Percentiles rank a stretch among this genome's conserved stretches.
Conservation (phyloP, 2,888 invertebrate genomes). For the Phortica magna region DNA sequence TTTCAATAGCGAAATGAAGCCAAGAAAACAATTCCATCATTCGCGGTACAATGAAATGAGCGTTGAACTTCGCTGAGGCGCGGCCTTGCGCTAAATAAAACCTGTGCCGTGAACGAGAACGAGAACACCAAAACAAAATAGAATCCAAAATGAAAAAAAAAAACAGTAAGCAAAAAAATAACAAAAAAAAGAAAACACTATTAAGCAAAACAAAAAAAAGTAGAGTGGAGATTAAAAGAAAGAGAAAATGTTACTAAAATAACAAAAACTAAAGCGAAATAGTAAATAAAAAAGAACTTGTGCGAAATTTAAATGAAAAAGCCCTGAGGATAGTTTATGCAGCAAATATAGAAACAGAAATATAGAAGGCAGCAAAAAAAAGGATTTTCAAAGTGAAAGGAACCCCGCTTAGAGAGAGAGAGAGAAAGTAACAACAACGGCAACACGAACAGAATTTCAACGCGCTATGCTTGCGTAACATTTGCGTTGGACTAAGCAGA, state of each 20-base stretch:
- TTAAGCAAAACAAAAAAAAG: conserved; percentile 45
- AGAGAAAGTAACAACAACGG: conserved; percentile 54
- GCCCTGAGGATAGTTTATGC: conserved; percentile 61
- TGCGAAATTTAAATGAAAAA: conserved; percentile 57
- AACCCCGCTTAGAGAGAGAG: background rate
- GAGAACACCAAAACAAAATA: conserved; percentile 39
- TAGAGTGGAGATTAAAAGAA: background rate
- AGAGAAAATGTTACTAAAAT: conserved; percentile 23
- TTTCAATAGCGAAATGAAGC: no score
- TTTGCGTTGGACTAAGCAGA: background rate
- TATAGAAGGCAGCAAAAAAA: background rate
- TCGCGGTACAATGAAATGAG: background rate
- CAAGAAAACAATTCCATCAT: no score
- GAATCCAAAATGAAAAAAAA: background rate
- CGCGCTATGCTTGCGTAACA: background rate
- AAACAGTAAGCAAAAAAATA: background rate
- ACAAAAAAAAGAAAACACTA: conserved; percentile 45
- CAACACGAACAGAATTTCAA: conserved; percentile 28
- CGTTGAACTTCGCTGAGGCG: conserved; percentile 40
- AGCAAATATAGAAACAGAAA: conserved; percentile 51
- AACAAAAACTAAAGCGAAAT: conserved; percentile 47
- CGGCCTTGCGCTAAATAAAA: conserved; percentile 61
- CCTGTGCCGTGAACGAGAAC: conserved; percentile 7
- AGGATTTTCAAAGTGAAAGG: background rate
- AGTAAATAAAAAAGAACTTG: conserved; percentile 63